phyloP scores from a whole-genome alignment of 2,113 vertebrate genomes.

The Protobothrops flavoviridis region DNA sequence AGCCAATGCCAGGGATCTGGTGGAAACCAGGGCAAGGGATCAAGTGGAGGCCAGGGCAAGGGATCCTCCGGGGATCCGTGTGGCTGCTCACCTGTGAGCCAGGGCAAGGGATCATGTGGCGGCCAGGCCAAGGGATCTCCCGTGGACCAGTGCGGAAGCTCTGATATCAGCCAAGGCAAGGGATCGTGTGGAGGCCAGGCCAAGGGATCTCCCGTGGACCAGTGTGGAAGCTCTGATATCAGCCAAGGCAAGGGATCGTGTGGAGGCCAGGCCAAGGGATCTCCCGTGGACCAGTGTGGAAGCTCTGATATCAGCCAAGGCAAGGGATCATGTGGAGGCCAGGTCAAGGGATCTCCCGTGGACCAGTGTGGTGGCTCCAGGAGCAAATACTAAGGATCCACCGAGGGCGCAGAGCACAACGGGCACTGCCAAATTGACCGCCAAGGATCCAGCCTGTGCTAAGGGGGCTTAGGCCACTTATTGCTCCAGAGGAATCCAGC shows the following conservation, averaged over 20 bases:
- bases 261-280: background rate
- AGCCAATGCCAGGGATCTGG: background rate
- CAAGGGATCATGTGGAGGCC: background rate
- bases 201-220: accelerated
- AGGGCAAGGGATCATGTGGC: background rate
- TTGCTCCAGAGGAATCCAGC: background rate
- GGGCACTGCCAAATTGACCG: background rate
- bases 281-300: background rate
- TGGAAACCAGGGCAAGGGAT: background rate
- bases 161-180: too few relatives aligned
- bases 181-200: too few relatives aligned
- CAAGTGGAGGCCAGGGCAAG: background rate
- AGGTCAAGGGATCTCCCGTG: accelerated
- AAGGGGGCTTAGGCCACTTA: background rate
- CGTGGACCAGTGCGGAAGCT: too few relatives aligned
- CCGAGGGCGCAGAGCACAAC: background rate
- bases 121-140: too few relatives aligned
- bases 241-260: background rate
- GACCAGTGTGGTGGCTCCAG: background rate
- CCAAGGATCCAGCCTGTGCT: background rate
- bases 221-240: background rate
- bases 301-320: background rate
- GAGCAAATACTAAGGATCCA: background rate
- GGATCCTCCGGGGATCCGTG: background rate
- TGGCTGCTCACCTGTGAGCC: accelerated